These are phyloP conservation scores for Zingel zingel DNA, from an alignment of 2,113 vertebrate genomes.

Conservation along the genomic window DNA sequence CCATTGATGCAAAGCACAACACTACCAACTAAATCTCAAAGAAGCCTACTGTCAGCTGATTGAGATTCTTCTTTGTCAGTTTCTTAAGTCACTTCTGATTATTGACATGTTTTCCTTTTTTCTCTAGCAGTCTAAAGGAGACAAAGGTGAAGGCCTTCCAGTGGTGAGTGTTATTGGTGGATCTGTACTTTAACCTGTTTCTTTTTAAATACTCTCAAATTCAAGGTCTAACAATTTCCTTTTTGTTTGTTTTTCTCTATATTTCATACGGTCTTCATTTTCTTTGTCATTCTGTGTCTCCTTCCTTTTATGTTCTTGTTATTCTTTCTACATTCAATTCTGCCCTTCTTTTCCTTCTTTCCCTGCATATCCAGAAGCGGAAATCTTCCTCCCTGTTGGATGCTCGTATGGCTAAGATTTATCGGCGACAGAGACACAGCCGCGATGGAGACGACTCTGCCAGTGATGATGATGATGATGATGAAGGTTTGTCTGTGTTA, in stretches of 20 bases:
- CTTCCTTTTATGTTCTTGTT: too few relatives aligned
- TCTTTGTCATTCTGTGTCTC: background rate
- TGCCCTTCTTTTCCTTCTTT: background rate
- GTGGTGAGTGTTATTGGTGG: constrained; percentile 49
- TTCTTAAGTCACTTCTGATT: background rate
- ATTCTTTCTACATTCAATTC: background rate
- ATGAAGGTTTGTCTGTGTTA: constrained; percentile 64
- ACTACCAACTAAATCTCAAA: background rate
- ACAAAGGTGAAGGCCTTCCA: constrained; percentile 54
- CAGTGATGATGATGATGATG: constrained; percentile 77
- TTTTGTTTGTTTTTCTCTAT: background rate
- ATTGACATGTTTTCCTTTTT: background rate
- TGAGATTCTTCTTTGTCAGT: background rate
- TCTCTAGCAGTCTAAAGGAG: constrained; percentile 59
- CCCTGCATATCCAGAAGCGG: constrained; percentile 71
- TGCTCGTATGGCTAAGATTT: constrained; percentile 83
- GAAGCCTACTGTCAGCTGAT: background rate
- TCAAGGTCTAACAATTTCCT: background rate
- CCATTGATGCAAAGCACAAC: background rate
- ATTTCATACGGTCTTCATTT: too few relatives aligned
- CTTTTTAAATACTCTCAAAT: background rate
- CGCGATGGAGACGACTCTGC: constrained; percentile 79
- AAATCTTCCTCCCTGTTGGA: constrained; percentile 82
- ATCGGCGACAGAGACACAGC: constrained; percentile 78
- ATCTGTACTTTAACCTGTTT: background rate